Evolutionary conservation across 2,113 vertebrate species (phyloP), one percentile per base, ranked within the genome.

Genomic region (Hippocampus comes): DNA sequence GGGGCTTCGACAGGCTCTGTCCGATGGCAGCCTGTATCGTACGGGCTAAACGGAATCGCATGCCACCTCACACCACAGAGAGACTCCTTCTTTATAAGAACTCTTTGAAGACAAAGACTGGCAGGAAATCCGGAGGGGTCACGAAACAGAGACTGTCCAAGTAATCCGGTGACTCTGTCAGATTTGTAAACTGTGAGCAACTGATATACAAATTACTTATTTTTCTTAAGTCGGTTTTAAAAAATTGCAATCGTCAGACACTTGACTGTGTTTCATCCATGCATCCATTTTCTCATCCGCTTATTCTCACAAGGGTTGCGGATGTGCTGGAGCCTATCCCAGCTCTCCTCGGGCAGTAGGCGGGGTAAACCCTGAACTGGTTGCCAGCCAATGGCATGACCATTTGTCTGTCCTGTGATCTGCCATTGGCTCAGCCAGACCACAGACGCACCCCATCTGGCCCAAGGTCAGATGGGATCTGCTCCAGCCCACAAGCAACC

Each of bases 41-140:
- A 2, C 83, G 70, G 64, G 92, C 93, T 57, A 89, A 78, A 46
- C 90, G 91, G 70, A 93, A 85, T 78, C 82, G 77, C 15, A 80
- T 93, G 49, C 87, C 87, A 1, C 75, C 90, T 68, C 91, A 93
- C 81, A 90, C 91, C 18, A 91, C 89, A 7, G 93, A 94, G 69
- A 88, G 92, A 66, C 83, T 94, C 18, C 87, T 93, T 23, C 72
- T 93, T 1, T 93, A 90, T 69, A 87, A 86, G 76, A 90, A 92
- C 80, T 77, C 80, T 30, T 60, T 84, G 0, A 92, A 85, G 65
- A 27, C 61, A 3, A 90, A 83, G 38, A 30, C 49, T 1, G 27
- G 63, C 15, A 90, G 71, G 72, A 84, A 77, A 66, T 25, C 63
- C 20, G 69, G 15, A 7, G 60, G 64, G 1, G 67, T 49, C 1